Base-by-base conservation (phyloP, 2,797 vertebrate genomes). In the Morus bassanus region DNA sequence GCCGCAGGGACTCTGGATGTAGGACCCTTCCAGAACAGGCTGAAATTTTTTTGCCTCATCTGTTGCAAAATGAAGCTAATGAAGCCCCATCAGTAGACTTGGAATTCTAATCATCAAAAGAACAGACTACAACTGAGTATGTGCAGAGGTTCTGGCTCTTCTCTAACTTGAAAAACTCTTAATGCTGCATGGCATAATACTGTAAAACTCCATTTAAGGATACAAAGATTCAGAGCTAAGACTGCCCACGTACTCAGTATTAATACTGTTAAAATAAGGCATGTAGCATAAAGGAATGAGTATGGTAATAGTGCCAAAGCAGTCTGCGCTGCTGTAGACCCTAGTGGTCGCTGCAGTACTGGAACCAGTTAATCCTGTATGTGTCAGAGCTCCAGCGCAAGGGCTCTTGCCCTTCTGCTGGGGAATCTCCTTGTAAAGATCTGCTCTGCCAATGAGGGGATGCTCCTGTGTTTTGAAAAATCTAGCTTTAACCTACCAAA, bases 241-340 rank as follows among this genome's bases (percentile, higher is more conserved):
- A 50, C 37, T 69, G 76, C 41, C 16, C 0, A 0, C 2, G 23
- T 72, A 81, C 27, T 78, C 57, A 75, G 76, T 57, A 87, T 18
- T 17, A 69, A 19, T 11, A 56, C 65, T 65, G 73, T n/a, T 22
- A 64, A 59, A 93, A 86, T 19, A 48, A 78, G 54, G 57, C 67
- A 84, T 0, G 0, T 0, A 28, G 57, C 59, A 57, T 37, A 60
- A 83, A 60, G 30, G 67, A 85, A 41, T 0, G 1, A 53, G 37
- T 25, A 46, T 5, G 31, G 33, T 56, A 72, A 67, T 1, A 48
- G 41, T 64, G 37, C 76, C 85, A 88, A 64, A 75, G 61, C 65
- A 90, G 65, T 33, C 53, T 76, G 45, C 60, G 16, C 64, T 81
- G 61, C 83, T 75, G 48, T 56, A 86, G 80, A 60, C 27, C 53